Percentiles rank a stretch among this genome's conserved stretches.
phyloP scores from a whole-genome alignment of 2,888 invertebrate species.

The Pheosia tremula region DNA sequence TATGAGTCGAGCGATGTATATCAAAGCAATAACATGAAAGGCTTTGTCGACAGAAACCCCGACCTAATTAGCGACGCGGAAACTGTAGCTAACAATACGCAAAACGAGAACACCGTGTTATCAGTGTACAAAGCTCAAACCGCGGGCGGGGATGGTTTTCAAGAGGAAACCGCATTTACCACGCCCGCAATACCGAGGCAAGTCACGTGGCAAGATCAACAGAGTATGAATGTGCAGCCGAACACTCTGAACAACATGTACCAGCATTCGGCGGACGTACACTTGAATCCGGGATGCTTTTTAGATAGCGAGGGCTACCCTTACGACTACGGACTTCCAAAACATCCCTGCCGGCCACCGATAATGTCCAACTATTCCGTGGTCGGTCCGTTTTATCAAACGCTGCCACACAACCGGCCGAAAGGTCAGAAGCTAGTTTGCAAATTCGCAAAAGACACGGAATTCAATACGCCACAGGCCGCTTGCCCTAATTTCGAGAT shows the following conservation, averaged over 20 bases:
- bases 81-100: conserved; percentile 80
- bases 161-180: conserved; percentile 75
- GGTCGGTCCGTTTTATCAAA: conserved; percentile 87
- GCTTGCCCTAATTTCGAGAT: conserved; percentile 73
- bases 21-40: conserved; percentile 79
- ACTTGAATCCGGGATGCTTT: conserved; percentile 90
- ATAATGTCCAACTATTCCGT: conserved; percentile 76
- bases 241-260: conserved; percentile 80
- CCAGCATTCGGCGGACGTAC: conserved; percentile 89
- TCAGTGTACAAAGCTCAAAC: conserved; percentile 77
- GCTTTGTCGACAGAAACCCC: conserved; percentile 88
- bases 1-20: conserved; percentile 83
- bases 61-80: conserved; percentile 92
- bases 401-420: conserved; percentile 89
- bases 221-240: conserved; percentile 80
- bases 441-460: conserved; percentile 79
- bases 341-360: conserved; percentile 81
- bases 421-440: conserved; percentile 82
- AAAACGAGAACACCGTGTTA: conserved; percentile 74
- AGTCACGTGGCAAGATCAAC: conserved; percentile 84
- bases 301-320: conserved; percentile 92
- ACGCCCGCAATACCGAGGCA: conserved; percentile 75
- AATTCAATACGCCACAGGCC: conserved; percentile 70
- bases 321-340: conserved; percentile 90
- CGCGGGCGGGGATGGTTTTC: conserved; percentile 64